A percentile compares a stretch with the other conserved stretches of the same genome.
These are phyloP conservation scores for Alosa sapidissima DNA, from an alignment of 2,797 vertebrate species.

Conservation along the genomic window DNA sequence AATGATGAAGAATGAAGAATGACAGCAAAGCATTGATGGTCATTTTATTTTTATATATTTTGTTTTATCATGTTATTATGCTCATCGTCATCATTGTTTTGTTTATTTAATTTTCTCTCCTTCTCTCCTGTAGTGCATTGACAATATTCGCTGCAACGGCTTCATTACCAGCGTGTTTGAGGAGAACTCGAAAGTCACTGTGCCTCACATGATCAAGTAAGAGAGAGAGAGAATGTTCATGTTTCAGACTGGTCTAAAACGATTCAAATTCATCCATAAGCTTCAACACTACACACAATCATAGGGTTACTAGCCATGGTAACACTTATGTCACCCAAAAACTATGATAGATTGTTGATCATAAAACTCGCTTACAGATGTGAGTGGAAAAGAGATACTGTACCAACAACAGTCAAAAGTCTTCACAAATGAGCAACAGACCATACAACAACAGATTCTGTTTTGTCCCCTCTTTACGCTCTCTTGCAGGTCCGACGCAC, in stretches of 20 bases:
- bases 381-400: background rate
- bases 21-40: background rate
- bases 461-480: background rate
- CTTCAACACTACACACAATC: background rate
- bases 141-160: conserved; percentile 89
- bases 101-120: background rate
- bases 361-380: background rate
- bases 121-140: conserved; percentile 76
- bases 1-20: background rate
- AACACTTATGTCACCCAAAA: background rate
- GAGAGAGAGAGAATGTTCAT: conserved; percentile 43
- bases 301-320: background rate
- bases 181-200: conserved; percentile 88
- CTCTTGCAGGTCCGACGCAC: conserved; percentile 77
- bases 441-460: background rate
- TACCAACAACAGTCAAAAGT: background rate
- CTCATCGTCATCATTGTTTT: background rate
- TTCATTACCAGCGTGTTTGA: conserved; percentile 89
- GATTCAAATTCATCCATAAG: background rate
- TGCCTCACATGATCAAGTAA: conserved; percentile 91
- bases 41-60: background rate
- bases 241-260: background rate
- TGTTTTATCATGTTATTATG: background rate
- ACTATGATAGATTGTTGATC: background rate
- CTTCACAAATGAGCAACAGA: background rate